Conservation (phyloP, 2,888 invertebrate genomes). For the Melanostoma mellinum region DNA sequence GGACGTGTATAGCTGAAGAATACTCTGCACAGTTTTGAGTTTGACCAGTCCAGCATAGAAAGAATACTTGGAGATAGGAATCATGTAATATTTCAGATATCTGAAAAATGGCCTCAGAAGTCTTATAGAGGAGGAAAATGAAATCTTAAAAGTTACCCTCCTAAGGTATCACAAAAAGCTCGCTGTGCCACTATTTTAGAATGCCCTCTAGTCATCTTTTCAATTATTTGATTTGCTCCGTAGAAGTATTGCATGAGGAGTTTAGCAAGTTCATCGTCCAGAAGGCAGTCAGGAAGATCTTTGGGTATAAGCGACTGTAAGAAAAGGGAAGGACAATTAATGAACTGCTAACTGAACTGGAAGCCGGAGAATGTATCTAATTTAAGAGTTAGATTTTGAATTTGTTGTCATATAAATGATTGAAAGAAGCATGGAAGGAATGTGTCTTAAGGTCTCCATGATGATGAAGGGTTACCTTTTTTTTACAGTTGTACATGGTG, state of each 20-base stretch:
- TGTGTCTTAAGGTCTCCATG: too few species aligned
- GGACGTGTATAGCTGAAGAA: conserved; percentile 77
- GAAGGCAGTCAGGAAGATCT: conserved; percentile 75
- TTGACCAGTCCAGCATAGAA: conserved; percentile 79
- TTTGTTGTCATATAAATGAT: too few species aligned
- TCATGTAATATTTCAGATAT: conserved; percentile 78
- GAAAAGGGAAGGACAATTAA: conserved; percentile 35
- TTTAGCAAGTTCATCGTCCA: conserved; percentile 77
- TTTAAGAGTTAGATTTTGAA: too few species aligned
- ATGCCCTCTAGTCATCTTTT: conserved; percentile 74
- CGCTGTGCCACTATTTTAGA: conserved; percentile 75
- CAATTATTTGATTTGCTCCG: conserved; percentile 77
- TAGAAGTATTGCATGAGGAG: conserved; percentile 80
- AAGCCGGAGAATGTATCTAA: too few species aligned
- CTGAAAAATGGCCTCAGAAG: conserved; percentile 45
- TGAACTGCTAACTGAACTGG: conserved; percentile 3
- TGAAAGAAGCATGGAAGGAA: too few species aligned
- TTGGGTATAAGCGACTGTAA: conserved; percentile 79
- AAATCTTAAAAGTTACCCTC: conserved; percentile 74
- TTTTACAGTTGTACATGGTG: neutral
- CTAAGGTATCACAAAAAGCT: conserved; percentile 80
- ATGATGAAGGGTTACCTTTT: too few species aligned
- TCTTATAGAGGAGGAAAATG: neutral
- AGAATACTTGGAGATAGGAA: conserved; percentile 80
- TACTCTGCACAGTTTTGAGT: conserved; percentile 76